phyloP scores from a whole-genome alignment of 2,797 vertebrate species.

The Mallotus villosus region DNA sequence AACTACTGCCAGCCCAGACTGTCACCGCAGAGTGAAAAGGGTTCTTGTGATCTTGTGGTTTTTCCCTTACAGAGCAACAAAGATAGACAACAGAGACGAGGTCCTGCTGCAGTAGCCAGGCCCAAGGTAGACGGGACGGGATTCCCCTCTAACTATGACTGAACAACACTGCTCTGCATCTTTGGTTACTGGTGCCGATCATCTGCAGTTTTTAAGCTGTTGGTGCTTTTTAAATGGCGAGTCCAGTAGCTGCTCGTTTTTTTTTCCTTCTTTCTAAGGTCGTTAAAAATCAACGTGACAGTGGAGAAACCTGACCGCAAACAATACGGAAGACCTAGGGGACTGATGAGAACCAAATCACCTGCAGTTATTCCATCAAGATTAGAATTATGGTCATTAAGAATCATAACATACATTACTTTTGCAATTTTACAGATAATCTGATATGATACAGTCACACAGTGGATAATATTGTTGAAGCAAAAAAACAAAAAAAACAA shows the following conservation, averaged over 20 bases:
- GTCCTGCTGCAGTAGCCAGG: slow-evolving; percentile 61
- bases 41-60: slow-evolving; percentile 65
- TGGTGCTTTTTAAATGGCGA: slow-evolving; percentile 38
- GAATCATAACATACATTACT: slow-evolving; percentile 24
- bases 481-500: slow-evolving; percentile 43
- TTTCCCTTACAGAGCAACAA: slow-evolving; percentile 73
- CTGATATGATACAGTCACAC: slow-evolving; percentile 59
- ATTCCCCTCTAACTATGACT: not conserved
- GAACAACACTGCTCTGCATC: slow-evolving; percentile 46
- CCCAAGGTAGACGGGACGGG: slow-evolving; percentile 24
- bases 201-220: slow-evolving; percentile 48
- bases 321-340: slow-evolving; percentile 51
- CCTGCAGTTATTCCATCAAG: slow-evolving; percentile 30
- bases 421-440: slow-evolving; percentile 34
- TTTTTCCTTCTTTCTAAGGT: slow-evolving; percentile 21
- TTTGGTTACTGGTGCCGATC: slow-evolving; percentile 73
- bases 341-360: slow-evolving; percentile 38
- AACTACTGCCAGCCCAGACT: slow-evolving; percentile 32
- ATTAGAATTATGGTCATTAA: slow-evolving; percentile 27
- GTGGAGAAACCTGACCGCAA: slow-evolving; percentile 20
- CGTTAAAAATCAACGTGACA: slow-evolving; percentile 41
- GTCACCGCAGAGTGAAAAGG: not conserved
- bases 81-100: slow-evolving; percentile 62
- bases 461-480: slow-evolving; percentile 36
- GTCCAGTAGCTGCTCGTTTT: slow-evolving; percentile 51